These are phyloP conservation scores for Malacoraja senta DNA, from an alignment of 2,797 vertebrate species.

Conservation along the genomic window DNA sequence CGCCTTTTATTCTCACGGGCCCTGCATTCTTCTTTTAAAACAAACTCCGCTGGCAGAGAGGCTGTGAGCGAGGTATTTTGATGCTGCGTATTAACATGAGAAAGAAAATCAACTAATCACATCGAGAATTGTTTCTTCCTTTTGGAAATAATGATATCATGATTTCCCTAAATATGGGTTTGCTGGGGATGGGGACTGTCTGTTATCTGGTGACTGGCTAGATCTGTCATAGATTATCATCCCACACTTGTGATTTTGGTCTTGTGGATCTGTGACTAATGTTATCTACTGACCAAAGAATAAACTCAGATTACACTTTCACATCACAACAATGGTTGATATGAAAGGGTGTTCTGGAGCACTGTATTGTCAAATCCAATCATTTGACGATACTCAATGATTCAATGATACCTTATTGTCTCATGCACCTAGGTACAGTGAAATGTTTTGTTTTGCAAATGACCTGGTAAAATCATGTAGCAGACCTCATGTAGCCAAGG, in stretches of 20 bases:
- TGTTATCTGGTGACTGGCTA: background rate
- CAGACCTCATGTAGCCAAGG: too few relatives aligned
- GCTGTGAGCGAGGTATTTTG: background rate
- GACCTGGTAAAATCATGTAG: too few relatives aligned
- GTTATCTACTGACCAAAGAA: too few relatives aligned
- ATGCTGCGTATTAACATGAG: constrained; percentile 15
- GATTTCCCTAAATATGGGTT: background rate
- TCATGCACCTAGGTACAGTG: too few relatives aligned
- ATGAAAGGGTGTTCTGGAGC: background rate
- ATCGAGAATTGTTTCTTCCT: background rate
- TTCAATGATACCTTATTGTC: too few relatives aligned
- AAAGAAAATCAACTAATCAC: background rate
- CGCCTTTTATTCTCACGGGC: constrained; percentile 50
- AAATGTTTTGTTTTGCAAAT: too few relatives aligned
- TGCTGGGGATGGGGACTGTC: background rate
- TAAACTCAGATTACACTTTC: background rate
- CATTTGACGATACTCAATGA: background rate
- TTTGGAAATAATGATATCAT: background rate
- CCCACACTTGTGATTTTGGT: background rate
- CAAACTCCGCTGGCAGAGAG: constrained; percentile 5
- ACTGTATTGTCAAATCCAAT: background rate
- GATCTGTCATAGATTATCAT: background rate
- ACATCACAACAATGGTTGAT: background rate
- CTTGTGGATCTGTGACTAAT: too few relatives aligned
- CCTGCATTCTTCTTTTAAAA: constrained; percentile 40